Percentiles rank a stretch among this genome's conserved stretches.
Evolutionary conservation across 2,113 vertebrate species (phyloP).

Genomic region (Cisticola juncidis): DNA sequence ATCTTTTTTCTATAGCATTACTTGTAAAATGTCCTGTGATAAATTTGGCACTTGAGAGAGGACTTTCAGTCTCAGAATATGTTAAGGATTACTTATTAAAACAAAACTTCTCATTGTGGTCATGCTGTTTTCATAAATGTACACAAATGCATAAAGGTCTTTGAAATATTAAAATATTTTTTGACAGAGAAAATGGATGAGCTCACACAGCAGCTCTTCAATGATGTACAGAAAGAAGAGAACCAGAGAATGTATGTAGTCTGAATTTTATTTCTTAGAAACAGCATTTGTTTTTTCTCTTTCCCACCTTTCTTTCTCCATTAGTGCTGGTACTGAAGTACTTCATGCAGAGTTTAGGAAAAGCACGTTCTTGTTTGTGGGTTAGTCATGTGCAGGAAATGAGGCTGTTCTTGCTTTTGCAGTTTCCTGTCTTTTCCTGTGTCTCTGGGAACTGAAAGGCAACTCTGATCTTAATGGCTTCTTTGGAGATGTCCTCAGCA

Average conservation of each 20-base stretch:
- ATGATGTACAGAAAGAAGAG: constrained; percentile 85
- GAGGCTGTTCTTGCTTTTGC: not conserved
- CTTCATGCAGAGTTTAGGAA: not conserved
- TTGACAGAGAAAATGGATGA: constrained; percentile 86
- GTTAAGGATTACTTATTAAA: not conserved
- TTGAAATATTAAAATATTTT: constrained; percentile 41
- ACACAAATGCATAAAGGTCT: not conserved
- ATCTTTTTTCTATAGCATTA: not conserved
- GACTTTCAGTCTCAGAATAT: not conserved
- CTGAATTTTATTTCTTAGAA: not conserved
- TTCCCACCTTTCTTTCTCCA: not conserved
- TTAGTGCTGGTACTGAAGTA: not conserved
- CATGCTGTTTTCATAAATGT: not conserved
- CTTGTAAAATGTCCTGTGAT: not conserved
- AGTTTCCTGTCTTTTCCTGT: not conserved
- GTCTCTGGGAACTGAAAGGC: not conserved
- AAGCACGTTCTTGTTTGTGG: not conserved
- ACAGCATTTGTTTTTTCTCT: not conserved
- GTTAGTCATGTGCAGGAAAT: not conserved
- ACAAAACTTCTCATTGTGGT: not conserved
- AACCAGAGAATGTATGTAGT: constrained; percentile 84
- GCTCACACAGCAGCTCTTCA: constrained; percentile 81
- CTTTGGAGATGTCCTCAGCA: not conserved
- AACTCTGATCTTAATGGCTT: not conserved
- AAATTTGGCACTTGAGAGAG: not conserved